These are phyloP conservation scores for Ectemnius lituratus DNA, from an alignment of 2,888 invertebrate species.

Conservation along the genomic window DNA sequence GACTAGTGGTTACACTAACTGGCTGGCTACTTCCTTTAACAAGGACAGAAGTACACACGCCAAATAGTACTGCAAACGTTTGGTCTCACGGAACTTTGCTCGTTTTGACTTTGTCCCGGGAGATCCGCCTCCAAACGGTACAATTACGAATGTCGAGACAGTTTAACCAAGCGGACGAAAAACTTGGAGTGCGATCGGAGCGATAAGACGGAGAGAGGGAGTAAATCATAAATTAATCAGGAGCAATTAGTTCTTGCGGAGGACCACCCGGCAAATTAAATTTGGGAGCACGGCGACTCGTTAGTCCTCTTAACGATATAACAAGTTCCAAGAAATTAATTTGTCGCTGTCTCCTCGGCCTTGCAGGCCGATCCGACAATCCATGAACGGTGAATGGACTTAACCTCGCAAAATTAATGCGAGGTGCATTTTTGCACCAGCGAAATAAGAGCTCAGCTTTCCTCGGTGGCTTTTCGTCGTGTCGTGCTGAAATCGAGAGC, in stretches of 20 bases:
- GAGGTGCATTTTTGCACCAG: too few relatives aligned
- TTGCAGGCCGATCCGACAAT: constrained; percentile 14
- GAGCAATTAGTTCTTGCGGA: constrained; percentile 37
- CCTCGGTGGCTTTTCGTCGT: background rate
- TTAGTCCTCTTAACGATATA: constrained; percentile 59
- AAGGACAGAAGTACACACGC: background rate
- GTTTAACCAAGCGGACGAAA: constrained; percentile 16
- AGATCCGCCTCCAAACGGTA: too few relatives aligned
- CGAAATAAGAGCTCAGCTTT: too few relatives aligned
- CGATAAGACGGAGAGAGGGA: constrained; percentile 21
- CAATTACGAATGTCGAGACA: constrained; percentile 1
- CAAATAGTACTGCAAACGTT: constrained; percentile 1
- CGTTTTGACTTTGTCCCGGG: background rate
- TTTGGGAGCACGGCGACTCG: constrained; percentile 51
- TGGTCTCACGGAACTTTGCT: background rate
- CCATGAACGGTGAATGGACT: background rate
- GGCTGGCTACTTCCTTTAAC: background rate
- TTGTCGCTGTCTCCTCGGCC: constrained; percentile 40
- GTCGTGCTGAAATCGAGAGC: constrained; percentile 17
- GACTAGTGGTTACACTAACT: background rate
- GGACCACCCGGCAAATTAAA: constrained; percentile 40
- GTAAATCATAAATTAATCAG: constrained; percentile 49
- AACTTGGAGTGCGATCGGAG: constrained; percentile 26
- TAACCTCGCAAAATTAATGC: background rate
- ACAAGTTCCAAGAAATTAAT: constrained; percentile 61